These are phyloP conservation scores for Calyptomena viridis DNA, from an alignment of 2,113 vertebrate genomes.

Conservation along the genomic window DNA sequence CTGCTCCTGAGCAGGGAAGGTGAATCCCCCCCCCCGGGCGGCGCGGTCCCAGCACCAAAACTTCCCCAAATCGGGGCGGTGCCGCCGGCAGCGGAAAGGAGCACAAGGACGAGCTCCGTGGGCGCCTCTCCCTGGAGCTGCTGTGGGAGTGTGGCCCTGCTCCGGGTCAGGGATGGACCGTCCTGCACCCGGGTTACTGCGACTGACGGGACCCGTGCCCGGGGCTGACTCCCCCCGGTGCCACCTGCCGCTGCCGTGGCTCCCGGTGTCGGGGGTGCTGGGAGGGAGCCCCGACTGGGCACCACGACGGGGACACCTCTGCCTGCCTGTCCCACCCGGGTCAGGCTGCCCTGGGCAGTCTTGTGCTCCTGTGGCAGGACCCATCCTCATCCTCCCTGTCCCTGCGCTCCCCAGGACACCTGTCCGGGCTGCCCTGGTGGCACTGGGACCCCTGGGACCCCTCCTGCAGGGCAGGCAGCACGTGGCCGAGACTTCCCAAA, in stretches of 20 bases:
- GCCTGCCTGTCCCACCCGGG: neutral
- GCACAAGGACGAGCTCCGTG: accelerated
- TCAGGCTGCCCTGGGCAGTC: neutral
- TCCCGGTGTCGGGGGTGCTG: neutral
- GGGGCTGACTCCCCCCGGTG: accelerated
- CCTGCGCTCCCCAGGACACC: neutral
- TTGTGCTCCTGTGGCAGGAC: neutral
- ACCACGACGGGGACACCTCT: accelerated
- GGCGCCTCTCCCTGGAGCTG: neutral
- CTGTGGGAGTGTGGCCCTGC: neutral
- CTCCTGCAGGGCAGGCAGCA: neutral
- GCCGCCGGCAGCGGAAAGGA: neutral
- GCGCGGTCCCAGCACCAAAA: accelerated
- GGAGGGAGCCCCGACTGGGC: neutral
- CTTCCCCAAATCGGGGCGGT: accelerated
- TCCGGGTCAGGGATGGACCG: accelerated
- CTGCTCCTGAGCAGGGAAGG: neutral
- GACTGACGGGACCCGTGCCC: no score
- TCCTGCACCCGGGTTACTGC: accelerated
- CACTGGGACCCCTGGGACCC: neutral
- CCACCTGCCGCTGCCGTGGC: neutral
- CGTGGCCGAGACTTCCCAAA: neutral
- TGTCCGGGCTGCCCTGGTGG: neutral
- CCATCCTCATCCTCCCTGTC: neutral
- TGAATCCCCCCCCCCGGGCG: no score